Percentiles rank a stretch among this genome's conserved stretches.
phyloP scores from a whole-genome alignment of 2,797 vertebrate genomes.

The Scomberomorus guttatus region DNA sequence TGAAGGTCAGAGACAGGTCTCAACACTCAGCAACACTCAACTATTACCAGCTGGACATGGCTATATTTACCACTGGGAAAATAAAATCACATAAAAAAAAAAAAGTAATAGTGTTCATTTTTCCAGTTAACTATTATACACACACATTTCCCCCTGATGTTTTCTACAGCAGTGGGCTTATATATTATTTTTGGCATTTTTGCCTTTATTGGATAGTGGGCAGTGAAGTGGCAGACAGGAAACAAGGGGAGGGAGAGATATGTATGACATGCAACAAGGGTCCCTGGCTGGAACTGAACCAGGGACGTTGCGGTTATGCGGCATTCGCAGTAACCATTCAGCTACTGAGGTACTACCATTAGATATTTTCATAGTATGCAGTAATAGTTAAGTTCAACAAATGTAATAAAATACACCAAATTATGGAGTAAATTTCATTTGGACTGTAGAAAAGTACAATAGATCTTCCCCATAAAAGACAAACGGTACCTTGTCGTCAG shows the following conservation, averaged over 20 bases:
- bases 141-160: too few relatives aligned
- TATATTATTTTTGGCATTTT: too few relatives aligned
- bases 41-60: background rate
- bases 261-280: too few relatives aligned
- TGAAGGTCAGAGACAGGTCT: slow-evolving; percentile 75
- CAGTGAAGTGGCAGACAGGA: too few relatives aligned
- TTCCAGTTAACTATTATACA: background rate
- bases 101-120: background rate
- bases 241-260: too few relatives aligned
- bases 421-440: background rate
- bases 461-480: background rate
- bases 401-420: background rate
- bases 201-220: too few relatives aligned
- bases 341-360: too few relatives aligned
- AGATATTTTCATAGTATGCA: background rate
- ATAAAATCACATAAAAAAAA: background rate
- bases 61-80: background rate
- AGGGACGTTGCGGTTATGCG: too few relatives aligned
- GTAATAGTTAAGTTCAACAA: background rate
- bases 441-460: background rate
- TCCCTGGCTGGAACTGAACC: too few relatives aligned
- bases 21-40: slow-evolving; percentile 22
- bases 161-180: too few relatives aligned
- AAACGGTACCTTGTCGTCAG: slow-evolving; percentile 92
- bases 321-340: too few relatives aligned